Evolutionary conservation across 2,888 invertebrate species (phyloP).

Genomic region (Fragum whitleyi): DNA sequence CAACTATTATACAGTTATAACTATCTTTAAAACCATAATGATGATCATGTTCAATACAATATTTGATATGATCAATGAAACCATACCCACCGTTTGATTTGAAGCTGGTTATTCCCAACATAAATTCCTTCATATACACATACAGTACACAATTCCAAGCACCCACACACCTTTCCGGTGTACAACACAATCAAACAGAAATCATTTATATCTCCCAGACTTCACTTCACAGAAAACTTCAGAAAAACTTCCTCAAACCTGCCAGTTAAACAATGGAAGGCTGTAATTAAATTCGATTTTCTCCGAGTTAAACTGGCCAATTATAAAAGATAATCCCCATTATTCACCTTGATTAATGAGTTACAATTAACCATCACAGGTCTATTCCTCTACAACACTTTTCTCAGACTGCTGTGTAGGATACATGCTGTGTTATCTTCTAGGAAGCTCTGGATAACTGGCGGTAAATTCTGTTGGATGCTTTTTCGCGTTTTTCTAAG

Average conservation of each 20-base stretch:
- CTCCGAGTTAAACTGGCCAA: constrained; percentile 19
- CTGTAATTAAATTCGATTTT: constrained; percentile 26
- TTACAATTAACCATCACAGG: constrained; percentile 14
- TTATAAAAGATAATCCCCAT: constrained; percentile 18
- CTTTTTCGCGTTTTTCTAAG: too few species aligned
- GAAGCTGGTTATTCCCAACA: neutral
- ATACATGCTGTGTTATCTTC: constrained; percentile 15
- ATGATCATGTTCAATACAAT: too few species aligned
- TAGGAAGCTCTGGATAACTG: neutral
- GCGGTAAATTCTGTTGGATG: too few species aligned
- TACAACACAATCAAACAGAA: constrained; percentile 8
- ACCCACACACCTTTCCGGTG: neutral
- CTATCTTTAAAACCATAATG: too few species aligned
- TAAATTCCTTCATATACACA: constrained; percentile 1
- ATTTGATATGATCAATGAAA: too few species aligned
- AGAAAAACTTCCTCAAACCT: neutral
- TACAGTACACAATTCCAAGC: neutral
- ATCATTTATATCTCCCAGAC: constrained; percentile 11
- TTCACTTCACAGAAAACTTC: neutral
- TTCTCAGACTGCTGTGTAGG: neutral
- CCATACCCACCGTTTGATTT: too few species aligned
- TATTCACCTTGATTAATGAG: constrained; percentile 23
- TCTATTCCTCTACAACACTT: constrained; percentile 20
- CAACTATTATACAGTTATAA: too few species aligned
- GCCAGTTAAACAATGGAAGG: constrained; percentile 6